Percentiles rank a stretch among this genome's conserved stretches.
Conservation (phyloP, 1,140 invertebrate species). For the Eriocheir sinensis region DNA sequence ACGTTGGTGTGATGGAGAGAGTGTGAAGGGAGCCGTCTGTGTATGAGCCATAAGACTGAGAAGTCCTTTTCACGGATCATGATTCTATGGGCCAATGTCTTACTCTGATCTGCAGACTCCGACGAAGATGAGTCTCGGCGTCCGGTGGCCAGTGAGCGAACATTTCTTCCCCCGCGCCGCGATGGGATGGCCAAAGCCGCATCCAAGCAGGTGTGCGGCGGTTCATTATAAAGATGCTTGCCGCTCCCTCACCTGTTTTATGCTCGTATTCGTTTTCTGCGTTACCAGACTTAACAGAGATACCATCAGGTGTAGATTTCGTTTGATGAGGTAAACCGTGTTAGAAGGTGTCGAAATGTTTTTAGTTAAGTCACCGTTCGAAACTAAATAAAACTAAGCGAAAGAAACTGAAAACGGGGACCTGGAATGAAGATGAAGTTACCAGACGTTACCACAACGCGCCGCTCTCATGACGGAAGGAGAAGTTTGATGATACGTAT, state of each 20-base stretch:
- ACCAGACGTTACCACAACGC: slow-evolving; percentile 60
- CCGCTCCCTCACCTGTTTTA: background rate
- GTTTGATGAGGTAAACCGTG: background rate
- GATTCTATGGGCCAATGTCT: background rate
- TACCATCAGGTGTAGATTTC: background rate
- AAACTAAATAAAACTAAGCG: slow-evolving; percentile 53
- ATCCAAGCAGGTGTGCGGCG: slow-evolving; percentile 30
- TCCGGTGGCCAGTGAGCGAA: slow-evolving; percentile 48
- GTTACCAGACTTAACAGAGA: background rate
- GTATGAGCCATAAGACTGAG: background rate
- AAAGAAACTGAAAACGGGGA: slow-evolving; percentile 35
- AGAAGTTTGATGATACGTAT: background rate
- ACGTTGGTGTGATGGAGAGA: background rate
- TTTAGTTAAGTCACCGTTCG: background rate
- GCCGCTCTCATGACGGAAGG: background rate
- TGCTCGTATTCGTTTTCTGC: background rate
- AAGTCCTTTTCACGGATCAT: background rate
- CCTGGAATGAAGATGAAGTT: slow-evolving; percentile 67
- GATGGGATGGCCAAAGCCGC: slow-evolving; percentile 46
- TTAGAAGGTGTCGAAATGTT: no score
- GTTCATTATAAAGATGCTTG: background rate
- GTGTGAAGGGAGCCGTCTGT: background rate
- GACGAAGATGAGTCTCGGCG: slow-evolving; percentile 43
- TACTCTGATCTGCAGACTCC: background rate
- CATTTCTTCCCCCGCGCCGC: background rate